Base-by-base conservation (phyloP, 37 sponge, comb jelly and placozoan species). In the Axinella damicornis region DNA sequence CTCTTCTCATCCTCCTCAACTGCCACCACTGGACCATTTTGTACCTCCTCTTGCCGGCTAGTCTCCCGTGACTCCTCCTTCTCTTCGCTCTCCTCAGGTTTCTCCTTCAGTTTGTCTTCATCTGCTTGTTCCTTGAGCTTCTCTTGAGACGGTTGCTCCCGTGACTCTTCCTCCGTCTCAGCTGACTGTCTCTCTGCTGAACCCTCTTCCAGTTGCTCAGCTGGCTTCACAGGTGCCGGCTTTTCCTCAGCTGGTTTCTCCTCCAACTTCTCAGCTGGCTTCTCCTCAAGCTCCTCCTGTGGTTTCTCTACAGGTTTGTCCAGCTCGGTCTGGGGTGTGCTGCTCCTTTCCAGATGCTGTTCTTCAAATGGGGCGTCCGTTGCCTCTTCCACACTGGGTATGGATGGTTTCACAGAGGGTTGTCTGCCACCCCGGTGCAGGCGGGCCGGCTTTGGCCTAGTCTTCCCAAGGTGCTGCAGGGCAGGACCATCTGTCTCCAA, bases 381-480 rank as follows among this genome's bases (percentile, higher is more conserved):
- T 25, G 58, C 15, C 37, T 33, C 62, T 24, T 31, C 53, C 53
- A 35, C 4, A 12, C 73, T 32, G 0, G 32, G 53, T 5, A 41
- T 6, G 32, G 84, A 4, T 2, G 84, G 84, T 60, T 69, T 80
- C 54, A 54, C n/a, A 34, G 58, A 6, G n/a, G 63, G 2, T 18
- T 66, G 17, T 60, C 57, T 0, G 13, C 75, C 56, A 30, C 37
- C 34, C 35, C 68, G 27, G 46, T 89, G 89, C 68, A 82, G 17
- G 17, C 92, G 79, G 6, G 84, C 79, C 19, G 92, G 89, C 52
- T 87, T 87, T 0, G 92, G 92, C 0, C 92, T 54, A 0, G 73
- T 57, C 76, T 92, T 92, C 4, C 79, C 89, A 39, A 92, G 38
- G 64, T 92, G 92, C 36, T 92, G 74, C 15, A 92, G 80, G 24